phyloP scores from a whole-genome alignment of 23 tunicate species.

The Trididemnum nubilum region DNA sequence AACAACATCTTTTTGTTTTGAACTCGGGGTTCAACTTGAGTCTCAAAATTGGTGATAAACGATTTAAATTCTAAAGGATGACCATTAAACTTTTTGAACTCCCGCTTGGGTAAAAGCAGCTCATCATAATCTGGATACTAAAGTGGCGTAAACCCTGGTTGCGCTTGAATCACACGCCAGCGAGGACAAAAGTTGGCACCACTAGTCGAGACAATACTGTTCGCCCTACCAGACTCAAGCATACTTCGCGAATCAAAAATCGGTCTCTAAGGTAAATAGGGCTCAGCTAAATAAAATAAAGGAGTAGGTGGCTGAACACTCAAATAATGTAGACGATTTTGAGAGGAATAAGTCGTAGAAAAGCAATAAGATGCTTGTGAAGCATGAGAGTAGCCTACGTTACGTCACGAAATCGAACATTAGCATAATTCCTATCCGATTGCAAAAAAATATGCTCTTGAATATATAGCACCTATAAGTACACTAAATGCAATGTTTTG shows the following conservation, averaged over 20 bases:
- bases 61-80: neutral
- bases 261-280: neutral
- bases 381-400: no score
- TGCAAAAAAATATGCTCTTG: no score
- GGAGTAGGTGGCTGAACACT: neutral
- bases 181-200: neutral
- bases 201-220: neutral
- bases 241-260: neutral
- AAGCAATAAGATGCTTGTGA: no score
- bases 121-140: neutral
- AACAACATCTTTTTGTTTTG: neutral
- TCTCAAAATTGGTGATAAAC: neutral
- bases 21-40: neutral
- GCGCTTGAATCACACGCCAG: neutral
- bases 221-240: neutral
- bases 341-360: no score
- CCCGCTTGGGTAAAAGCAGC: neutral
- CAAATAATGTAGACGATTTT: no score
- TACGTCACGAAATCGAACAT: no score
- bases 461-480: no score
- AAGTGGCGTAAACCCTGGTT: neutral
- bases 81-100: neutral
- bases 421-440: no score
- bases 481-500: no score
- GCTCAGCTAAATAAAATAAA: neutral